Evolutionary conservation across 2,797 vertebrate species (phyloP).

Genomic region (Poliocrania exsul): DNA sequence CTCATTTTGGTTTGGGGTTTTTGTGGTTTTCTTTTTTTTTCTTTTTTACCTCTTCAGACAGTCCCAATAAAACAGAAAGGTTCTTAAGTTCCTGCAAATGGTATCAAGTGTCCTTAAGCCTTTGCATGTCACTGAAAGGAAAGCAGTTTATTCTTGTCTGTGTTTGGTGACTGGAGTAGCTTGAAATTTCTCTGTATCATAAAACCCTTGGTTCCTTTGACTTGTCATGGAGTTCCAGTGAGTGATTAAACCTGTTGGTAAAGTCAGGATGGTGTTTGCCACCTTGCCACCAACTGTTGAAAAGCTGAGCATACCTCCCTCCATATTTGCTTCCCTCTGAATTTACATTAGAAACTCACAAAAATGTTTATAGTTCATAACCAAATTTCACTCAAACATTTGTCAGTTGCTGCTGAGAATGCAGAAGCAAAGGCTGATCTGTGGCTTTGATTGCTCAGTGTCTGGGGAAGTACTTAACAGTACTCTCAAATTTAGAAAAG

Average conservation of each 20-base stretch:
- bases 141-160: background rate
- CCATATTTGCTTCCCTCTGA: background rate
- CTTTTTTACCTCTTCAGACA: fast-evolving
- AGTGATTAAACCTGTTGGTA: background rate
- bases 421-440: background rate
- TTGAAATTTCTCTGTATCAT: background rate
- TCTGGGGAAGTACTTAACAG: background rate
- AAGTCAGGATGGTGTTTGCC: background rate
- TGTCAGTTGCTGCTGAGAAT: background rate
- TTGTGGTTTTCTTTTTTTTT: too few species aligned
- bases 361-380: background rate
- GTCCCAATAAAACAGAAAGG: too few species aligned
- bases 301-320: background rate
- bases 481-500: background rate
- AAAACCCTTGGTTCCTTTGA: background rate
- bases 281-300: background rate
- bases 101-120: background rate
- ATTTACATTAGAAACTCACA: background rate
- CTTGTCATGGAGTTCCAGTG: background rate
- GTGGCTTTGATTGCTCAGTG: background rate
- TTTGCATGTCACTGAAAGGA: background rate
- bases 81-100: background rate
- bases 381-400: background rate
- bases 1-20: too few species aligned
- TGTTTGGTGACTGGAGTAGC: background rate